Base-by-base conservation (phyloP, 2,888 invertebrate genomes). In the Acrobasis consociella region DNA sequence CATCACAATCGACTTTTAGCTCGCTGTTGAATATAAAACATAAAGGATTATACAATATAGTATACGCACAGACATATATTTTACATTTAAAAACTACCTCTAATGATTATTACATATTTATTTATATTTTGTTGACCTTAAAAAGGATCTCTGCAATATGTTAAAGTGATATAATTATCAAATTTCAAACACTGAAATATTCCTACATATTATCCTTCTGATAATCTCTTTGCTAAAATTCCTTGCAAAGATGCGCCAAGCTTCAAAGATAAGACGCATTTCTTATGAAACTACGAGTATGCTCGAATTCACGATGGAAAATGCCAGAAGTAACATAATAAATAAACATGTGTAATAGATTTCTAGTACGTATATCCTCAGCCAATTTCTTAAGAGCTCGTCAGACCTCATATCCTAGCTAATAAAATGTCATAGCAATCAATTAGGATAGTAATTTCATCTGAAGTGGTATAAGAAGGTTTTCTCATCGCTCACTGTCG, bases 391-490 rank as follows among this genome's bases (percentile, higher is more conserved):
- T 56, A 56, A 56, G 56, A 56, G 42, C 56, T 17, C 56, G 42
- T 46, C 56, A 56, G 16, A 55, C 38, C 55, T 39, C 38, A 39
- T 22, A 56, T 16, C 22, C 11, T 16, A 56, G 17, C 56, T 13
- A 56, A 22, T 56, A 42, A 56, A 56, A 56, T 56, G 56, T 56
- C 56, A 56, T 56, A 46, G 42, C 42, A 56, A 56, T 56, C 56
- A 56, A 56, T 56, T 56, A 42, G 22, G 56, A 22, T 13, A 13
- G 56, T 56, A 56, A 56, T 56, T 42, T 56, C 22, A 42, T 56
- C 11, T 42, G 17, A 22, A 56, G 46, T 56, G 22, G 38, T 13
- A 11, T 13, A 52, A 31, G 31, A n/a, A 52, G 31, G 52, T 13
- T 13, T 51, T 52, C 31, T n/a, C 52, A 52, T 52, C 52, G n/a